Percentiles rank a stretch among this genome's conserved stretches.
Evolutionary conservation across 2,888 invertebrate species (phyloP).

Genomic region (Phorcus lineatus): DNA sequence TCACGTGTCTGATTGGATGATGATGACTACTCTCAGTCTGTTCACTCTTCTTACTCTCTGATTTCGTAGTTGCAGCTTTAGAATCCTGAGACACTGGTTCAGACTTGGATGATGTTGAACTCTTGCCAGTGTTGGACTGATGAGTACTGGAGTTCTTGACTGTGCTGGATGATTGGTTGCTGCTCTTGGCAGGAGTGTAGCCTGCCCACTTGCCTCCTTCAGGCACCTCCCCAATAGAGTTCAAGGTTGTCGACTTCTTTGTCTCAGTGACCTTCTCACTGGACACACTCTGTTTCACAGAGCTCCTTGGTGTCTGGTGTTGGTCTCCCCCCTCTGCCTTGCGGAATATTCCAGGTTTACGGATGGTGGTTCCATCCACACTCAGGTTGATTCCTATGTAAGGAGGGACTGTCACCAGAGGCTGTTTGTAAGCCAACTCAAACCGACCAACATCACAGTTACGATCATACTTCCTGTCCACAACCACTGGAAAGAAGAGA

Average conservation of each 20-base stretch:
- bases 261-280: constrained; percentile 2
- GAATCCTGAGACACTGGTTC: constrained; percentile 3
- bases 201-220: neutral
- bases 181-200: neutral
- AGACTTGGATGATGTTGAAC: neutral
- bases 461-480: constrained; percentile 73
- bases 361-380: constrained; percentile 66
- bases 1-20: neutral
- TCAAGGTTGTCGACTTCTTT: neutral
- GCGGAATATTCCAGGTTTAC: constrained; percentile 45
- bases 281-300: neutral
- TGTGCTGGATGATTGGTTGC: neutral
- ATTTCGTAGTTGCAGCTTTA: neutral
- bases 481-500: constrained; percentile 68
- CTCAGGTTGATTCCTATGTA: constrained; percentile 74
- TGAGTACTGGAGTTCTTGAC: neutral
- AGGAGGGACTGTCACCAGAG: constrained; percentile 72
- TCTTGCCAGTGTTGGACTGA: too few relatives aligned
- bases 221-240: neutral
- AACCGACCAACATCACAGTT: constrained; percentile 74
- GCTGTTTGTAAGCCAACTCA: constrained; percentile 74
- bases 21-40: neutral
- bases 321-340: constrained; percentile 11
- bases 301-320: constrained; percentile 35
- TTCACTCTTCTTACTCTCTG: constrained; percentile 3